Evolutionary conservation across 2,888 invertebrate genomes (phyloP).

Genomic region (Nomada flava): DNA sequence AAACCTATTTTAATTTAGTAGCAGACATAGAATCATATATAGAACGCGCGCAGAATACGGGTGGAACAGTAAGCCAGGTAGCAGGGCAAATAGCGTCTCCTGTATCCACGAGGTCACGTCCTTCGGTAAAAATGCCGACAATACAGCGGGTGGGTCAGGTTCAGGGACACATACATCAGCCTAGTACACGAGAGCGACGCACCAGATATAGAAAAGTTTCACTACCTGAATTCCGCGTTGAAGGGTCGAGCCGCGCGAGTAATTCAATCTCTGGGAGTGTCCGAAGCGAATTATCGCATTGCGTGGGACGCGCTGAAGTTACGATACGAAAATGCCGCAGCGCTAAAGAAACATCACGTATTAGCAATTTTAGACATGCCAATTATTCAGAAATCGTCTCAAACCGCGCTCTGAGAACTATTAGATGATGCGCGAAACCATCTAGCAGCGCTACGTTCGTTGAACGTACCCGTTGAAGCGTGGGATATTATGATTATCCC

Average conservation of each 20-base stretch:
- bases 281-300: neutral
- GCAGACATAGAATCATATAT: neutral
- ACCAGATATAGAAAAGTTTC: neutral
- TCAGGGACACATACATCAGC: neutral
- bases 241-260: slow-evolving; percentile 8
- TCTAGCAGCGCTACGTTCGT: neutral
- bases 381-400: neutral
- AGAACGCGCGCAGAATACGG: neutral
- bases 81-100: neutral
- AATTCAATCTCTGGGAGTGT: neutral
- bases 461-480: neutral
- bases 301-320: neutral
- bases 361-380: neutral
- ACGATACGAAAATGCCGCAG: neutral
- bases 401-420: neutral
- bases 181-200: neutral
- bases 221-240: neutral
- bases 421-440: neutral
- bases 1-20: neutral
- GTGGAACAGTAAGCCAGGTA: neutral
- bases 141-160: neutral
- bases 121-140: neutral
- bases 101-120: neutral
- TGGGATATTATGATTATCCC: neutral
- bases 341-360: neutral